Conservation (phyloP, 2,888 invertebrate genomes). For the Cheilosia grossa region DNA sequence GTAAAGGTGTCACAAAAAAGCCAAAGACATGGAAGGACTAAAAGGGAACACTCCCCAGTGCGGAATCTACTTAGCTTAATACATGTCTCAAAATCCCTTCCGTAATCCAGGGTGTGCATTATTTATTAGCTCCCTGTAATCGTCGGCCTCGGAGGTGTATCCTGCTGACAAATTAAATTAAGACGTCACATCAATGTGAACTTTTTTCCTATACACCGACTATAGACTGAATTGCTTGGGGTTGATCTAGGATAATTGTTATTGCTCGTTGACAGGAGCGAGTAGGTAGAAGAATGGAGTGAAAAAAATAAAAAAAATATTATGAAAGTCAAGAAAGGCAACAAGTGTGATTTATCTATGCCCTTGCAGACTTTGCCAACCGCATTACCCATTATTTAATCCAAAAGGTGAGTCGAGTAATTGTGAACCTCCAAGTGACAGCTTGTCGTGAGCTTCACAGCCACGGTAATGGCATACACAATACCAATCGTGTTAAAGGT, state of each 20-base stretch:
- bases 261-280: constrained; percentile 7
- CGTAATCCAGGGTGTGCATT: constrained; percentile 5
- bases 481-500: neutral
- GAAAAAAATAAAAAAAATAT: constrained; percentile 46
- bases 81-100: constrained; percentile 5
- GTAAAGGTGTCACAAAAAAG: neutral
- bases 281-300: neutral
- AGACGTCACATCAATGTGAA: neutral
- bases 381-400: constrained; percentile 26
- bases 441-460: neutral
- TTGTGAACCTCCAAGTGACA: constrained; percentile 12
- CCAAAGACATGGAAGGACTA: neutral
- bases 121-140: constrained; percentile 9
- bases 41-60: neutral
- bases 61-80: neutral
- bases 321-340: neutral
- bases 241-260: constrained; percentile 1
- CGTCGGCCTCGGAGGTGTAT: neutral
- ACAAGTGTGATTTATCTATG: constrained; percentile 34
- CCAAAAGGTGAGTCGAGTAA: constrained; percentile 8
- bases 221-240: constrained; percentile 4
- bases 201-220: neutral
- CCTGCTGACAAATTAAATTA: constrained; percentile 8
- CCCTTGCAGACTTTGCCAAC: neutral
- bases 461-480: neutral